Evolutionary conservation across 2,113 vertebrate species (phyloP), one percentile per base, ranked within the genome.

Genomic region (Microcebus jonahi): DNA sequence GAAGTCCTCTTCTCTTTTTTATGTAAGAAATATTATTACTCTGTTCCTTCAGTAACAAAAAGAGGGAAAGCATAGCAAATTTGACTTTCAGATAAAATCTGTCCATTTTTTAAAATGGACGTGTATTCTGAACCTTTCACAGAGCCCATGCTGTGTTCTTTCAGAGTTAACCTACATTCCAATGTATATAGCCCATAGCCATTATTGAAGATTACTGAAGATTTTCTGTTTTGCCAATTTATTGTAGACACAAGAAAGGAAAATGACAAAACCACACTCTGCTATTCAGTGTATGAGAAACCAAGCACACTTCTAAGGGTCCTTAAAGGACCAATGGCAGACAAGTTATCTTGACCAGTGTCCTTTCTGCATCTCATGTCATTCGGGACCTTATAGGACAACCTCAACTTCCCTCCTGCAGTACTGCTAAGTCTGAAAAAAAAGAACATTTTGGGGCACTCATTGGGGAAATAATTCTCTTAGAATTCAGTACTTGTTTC

Each of bases 401-500:
- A 17, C 13, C 61, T 90, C 23, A 53, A 25, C 61, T 70, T 75
- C 50, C 31, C 0, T 0, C 5, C 18, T 8, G 29, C 11, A 0
- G 2, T 11, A 82, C 27, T 18, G 31, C 45, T 27, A 23, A 76
- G 79, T 61, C 6, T 3, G 18, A 61, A 23, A 39, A 11, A 13
- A 34, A 68, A 50, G 53, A 39, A 25, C 11, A 68, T 48, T 42
- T 1, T 6, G 80, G 71, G 36, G n/a, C 34, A 45, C 25, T 80
- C 63, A 79, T 1, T 65, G 42, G 42, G 13, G 71, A 93, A 89
- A 50, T 67, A 83, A 85, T 81, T 85, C 34, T 89, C 53, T 92
- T 96, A 85, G 82, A 67, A 83, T 57, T 39, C 67, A 95, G 23
- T 34, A 31, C 68, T 77, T 57, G 5, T 92, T 88, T 82, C 93